Evolutionary conservation across 2,888 invertebrate species (phyloP).

Genomic region (Troglohyphantes excavatus): DNA sequence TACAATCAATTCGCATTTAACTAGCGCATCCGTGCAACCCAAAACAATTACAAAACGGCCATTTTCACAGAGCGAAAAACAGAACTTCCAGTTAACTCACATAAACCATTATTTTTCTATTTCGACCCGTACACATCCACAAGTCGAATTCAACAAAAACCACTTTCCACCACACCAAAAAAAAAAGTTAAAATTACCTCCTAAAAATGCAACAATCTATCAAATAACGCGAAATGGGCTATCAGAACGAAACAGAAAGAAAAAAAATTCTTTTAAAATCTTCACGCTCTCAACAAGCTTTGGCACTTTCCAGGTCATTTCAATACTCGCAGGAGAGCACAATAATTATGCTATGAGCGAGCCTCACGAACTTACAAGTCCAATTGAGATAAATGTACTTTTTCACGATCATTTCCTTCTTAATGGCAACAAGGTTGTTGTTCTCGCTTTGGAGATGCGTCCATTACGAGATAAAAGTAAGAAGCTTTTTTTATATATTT

Average conservation of each 20-base stretch:
- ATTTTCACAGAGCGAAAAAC: background rate
- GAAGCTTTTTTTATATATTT: background rate
- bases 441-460: background rate
- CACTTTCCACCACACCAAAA: background rate
- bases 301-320: conserved; percentile 49
- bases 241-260: conserved; percentile 6
- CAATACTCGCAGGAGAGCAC: conserved; percentile 5
- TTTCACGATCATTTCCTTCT: conserved; percentile 35
- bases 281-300: conserved; percentile 15
- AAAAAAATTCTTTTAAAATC: conserved; percentile 19
- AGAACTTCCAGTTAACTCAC: background rate
- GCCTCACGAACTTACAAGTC: conserved; percentile 57
- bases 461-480: background rate
- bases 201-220: background rate
- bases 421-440: conserved; percentile 49
- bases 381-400: conserved; percentile 67
- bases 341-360: conserved; percentile 37
- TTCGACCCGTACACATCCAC: background rate
- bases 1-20: background rate
- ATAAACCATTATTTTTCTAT: conserved; percentile 1
- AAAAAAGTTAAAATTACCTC: background rate
- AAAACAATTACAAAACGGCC: background rate
- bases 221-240: background rate
- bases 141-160: background rate
- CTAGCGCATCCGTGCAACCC: background rate